Evolutionary conservation across 2,797 vertebrate species (phyloP), one percentile per base, ranked within the genome.

Genomic region (Crenuchus spilurus): DNA sequence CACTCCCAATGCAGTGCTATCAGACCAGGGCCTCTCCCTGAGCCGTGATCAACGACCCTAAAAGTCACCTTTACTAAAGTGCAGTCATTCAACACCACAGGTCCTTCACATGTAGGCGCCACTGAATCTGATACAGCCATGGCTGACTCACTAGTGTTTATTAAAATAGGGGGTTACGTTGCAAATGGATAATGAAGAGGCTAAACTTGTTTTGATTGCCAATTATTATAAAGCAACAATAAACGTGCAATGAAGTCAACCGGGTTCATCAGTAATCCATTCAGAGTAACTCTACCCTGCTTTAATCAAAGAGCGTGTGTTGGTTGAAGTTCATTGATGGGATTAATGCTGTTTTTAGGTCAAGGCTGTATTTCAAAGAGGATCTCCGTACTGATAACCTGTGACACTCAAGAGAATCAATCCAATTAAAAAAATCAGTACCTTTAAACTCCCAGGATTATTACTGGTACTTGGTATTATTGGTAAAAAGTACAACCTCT

Each of bases 151-250:
- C 33, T 41, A 72, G 54, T 42, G 63, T 60, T 71, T 72, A 72
- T 65, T 71, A 54, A 70, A 60, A 52, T 14, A 31, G 22, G 24
- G 33, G 10, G 54, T 83, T 64, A 39, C 14, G 33, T 77, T 79
- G 73, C 79, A 75, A 39, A 64, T 20, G 79, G 74, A 81, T 73
- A 83, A 77, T 65, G 78, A 77, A 44, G 42, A 72, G 55, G 62
- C 55, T 71, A 77, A 74, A 76, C 74, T 57, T 72, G 71, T 80
- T 76, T 74, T 81, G 76, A 81, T 79, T 74, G 61, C 76, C 76
- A 75, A 66, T 76, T 83, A 81, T 83, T 73, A 73, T 31, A 62
- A 76, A 70, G 28, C 58, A 77, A 81, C 79, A 81, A 79, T 72
- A 70, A 51, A 61, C 65, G 67, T 42, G 52, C 69, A 46, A 48